These are phyloP conservation scores for Ophthalmotilapia sp. DNA, from an alignment of 2,113 vertebrate genomes.

Conservation along the genomic window DNA sequence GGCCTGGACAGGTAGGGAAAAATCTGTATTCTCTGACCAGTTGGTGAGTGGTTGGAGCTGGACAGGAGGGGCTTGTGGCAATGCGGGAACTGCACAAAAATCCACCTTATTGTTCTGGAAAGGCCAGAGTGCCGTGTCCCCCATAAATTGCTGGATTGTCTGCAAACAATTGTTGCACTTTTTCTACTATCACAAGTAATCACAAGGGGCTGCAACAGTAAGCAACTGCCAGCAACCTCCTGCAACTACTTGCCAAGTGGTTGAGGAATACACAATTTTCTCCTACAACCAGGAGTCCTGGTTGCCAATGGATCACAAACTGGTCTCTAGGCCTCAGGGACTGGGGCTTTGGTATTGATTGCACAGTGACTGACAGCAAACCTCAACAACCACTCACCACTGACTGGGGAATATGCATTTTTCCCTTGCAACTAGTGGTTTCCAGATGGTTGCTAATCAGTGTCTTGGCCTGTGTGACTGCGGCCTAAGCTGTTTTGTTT, in stretches of 20 bases:
- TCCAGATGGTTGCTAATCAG: background rate
- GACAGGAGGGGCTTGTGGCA: background rate
- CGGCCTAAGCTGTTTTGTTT: background rate
- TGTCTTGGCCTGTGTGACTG: background rate
- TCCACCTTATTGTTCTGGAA: background rate
- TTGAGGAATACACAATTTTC: background rate
- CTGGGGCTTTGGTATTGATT: background rate
- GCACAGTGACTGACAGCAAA: background rate
- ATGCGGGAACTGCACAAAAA: background rate
- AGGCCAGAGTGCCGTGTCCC: accelerated
- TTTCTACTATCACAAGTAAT: background rate
- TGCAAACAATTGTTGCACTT: background rate
- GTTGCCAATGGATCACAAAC: background rate
- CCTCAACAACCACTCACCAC: background rate
- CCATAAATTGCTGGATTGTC: background rate
- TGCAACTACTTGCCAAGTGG: background rate
- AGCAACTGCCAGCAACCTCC: background rate
- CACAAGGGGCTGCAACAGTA: background rate
- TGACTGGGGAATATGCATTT: background rate
- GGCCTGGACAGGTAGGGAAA: background rate
- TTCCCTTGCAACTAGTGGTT: background rate
- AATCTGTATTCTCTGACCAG: background rate
- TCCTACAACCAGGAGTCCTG: background rate
- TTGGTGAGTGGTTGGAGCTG: background rate
- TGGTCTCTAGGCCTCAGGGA: background rate